A percentile compares a stretch with the other conserved stretches of the same genome.
These are phyloP conservation scores for Carterocephalus palaemon DNA, from an alignment of 2,888 invertebrate species.

Conservation along the genomic window DNA sequence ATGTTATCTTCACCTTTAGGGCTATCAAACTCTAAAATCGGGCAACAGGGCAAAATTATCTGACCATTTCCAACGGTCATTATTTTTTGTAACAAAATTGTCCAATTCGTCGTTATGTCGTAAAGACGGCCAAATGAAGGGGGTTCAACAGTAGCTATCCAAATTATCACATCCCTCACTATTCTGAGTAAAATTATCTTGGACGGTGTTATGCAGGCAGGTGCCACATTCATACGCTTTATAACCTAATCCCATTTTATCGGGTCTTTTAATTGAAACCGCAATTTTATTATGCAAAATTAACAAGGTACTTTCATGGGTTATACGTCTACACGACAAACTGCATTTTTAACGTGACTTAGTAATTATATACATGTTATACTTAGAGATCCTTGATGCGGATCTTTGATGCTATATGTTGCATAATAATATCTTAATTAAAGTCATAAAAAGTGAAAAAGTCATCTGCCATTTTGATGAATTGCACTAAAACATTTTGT, in stretches of 20 bases:
- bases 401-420: too few species aligned
- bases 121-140: slow-evolving; percentile 47
- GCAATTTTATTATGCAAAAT: too few species aligned
- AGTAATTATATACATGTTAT: too few species aligned
- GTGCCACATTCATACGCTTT: slow-evolving; percentile 13
- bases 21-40: slow-evolving; percentile 30
- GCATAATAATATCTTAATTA: too few species aligned
- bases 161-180: slow-evolving; percentile 45
- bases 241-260: slow-evolving; percentile 8
- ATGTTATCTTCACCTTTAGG: neutral
- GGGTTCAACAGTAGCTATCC: slow-evolving; percentile 46
- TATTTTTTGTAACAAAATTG: slow-evolving; percentile 42
- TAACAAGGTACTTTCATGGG: too few species aligned
- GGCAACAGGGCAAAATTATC: slow-evolving; percentile 39
- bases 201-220: slow-evolving; percentile 12
- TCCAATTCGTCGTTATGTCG: slow-evolving; percentile 50
- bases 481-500: too few species aligned
- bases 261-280: neutral
- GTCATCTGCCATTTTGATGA: too few species aligned
- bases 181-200: slow-evolving; percentile 40
- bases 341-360: too few species aligned
- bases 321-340: too few species aligned
- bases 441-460: too few species aligned
- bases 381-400: too few species aligned
- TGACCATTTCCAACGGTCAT: slow-evolving; percentile 64